Conservation (phyloP, 2,888 invertebrate genomes). For the Parnassius smintheus region DNA sequence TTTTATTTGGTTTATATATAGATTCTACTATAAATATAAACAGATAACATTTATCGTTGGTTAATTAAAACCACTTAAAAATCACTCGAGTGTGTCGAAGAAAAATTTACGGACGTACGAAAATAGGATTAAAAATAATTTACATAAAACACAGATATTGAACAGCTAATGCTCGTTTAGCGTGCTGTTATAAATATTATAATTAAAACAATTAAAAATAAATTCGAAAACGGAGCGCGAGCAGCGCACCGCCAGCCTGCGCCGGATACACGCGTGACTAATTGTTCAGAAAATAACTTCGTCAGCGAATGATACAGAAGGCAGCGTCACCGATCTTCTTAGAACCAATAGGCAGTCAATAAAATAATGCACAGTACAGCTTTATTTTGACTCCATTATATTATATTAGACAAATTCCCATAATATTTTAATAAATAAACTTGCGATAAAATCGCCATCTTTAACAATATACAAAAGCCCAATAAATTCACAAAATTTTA, state of each 20-base stretch:
- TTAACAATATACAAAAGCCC: too few species aligned
- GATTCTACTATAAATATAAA: conserved; percentile 6
- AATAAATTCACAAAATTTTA: too few species aligned
- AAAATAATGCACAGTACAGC: conserved; percentile 23
- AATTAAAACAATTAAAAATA: conserved; percentile 11
- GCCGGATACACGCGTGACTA: conserved; percentile 79
- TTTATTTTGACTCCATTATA: conserved; percentile 12
- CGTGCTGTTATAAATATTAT: neutral
- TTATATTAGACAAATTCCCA: too few species aligned
- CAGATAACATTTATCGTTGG: conserved; percentile 5
- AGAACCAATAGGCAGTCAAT: conserved; percentile 62
- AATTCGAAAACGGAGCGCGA: conserved; percentile 30
- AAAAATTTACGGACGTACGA: neutral
- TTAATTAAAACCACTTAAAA: conserved; percentile 13
- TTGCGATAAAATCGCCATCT: too few species aligned
- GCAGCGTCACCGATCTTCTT: conserved; percentile 70
- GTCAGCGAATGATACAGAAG: conserved; percentile 73
- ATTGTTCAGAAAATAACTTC: conserved; percentile 79
- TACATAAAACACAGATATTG: neutral
- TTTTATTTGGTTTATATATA: neutral
- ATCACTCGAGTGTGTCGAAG: neutral
- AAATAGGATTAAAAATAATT: neutral
- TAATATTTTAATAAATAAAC: too few species aligned
- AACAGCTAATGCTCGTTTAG: neutral
- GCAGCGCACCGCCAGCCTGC: conserved; percentile 53